Conservation (phyloP, 2,113 vertebrate species). For the Rousettus leschenaultii region DNA sequence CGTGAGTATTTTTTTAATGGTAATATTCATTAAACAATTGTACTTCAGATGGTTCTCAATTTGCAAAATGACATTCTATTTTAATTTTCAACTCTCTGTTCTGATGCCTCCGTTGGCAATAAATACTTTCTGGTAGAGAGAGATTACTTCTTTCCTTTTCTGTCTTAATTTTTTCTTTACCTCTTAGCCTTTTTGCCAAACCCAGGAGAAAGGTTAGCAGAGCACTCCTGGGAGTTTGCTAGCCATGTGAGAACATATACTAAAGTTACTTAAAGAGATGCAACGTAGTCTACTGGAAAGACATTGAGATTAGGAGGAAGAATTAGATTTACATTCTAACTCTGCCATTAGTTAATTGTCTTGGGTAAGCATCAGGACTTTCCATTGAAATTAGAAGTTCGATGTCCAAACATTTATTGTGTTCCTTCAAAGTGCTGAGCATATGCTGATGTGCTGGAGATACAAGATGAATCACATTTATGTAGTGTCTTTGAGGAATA, state of each 20-base stretch:
- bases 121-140: not conserved
- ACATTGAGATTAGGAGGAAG: not conserved
- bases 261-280: not conserved
- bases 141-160: not conserved
- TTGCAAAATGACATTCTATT: not conserved
- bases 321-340: not conserved
- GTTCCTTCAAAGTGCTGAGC: not conserved
- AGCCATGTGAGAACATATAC: not conserved
- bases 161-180: not conserved
- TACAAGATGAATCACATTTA: not conserved
- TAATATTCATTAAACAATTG: not conserved
- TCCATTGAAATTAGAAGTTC: not conserved
- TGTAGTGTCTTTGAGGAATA: not conserved
- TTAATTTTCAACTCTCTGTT: not conserved
- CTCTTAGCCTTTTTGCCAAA: not conserved
- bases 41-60: not conserved
- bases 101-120: not conserved
- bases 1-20: not conserved
- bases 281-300: not conserved
- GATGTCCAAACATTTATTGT: not conserved
- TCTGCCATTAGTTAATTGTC: not conserved
- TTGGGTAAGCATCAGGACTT: not conserved
- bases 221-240: not conserved
- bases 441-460: not conserved
- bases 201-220: not conserved